Evolutionary conservation across 2,113 vertebrate genomes (phyloP), one percentile per base, ranked within the genome.

Genomic region (Bubalus kerabau): DNA sequence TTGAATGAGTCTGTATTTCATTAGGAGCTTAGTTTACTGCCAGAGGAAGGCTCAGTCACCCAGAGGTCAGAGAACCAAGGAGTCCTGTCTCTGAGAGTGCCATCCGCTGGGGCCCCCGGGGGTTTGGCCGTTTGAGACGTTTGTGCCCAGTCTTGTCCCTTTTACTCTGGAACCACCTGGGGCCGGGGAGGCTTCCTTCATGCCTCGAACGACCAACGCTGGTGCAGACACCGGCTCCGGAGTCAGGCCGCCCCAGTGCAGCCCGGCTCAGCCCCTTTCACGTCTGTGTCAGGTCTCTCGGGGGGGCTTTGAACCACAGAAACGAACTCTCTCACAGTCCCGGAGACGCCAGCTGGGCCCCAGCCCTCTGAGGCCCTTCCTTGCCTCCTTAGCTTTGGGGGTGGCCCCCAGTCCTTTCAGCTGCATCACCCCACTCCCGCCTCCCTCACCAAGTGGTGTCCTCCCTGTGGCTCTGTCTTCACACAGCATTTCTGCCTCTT

Each of bases 371-470:
- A 36, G 91, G 30, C n/a, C 7, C 62, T 76, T 40, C 7, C 6
- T 36, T 0, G 23, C 40, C 43, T 50, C 52, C 5, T 52, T 6
- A 7, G 26, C 10, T 62, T 9, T 48, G 0, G 32, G 5, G 48
- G 14, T 13, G 11, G 3, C 12, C 19, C 4, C 1, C 54, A 19
- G 6, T 1, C 46, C 82, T 14, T 26, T 5, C 6, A 16, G 43
- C 57, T 4, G 1, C 2, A 0, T 19, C 48, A 14, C 82, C 54
- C 24, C 21, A 0, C 19, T 26, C 36, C 52, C 23, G 24, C n/a
- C 3, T 5, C 46, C 54, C 14, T 5, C 0, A 0, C 80, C 87
- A 11, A 10, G 0, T 0, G 10, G 4, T 1, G 0, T 36, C 32
- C 7, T 36, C 76, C 32, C 24, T 12, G n/a, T 7, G 14, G 15